Evolutionary conservation across 2,113 vertebrate species (phyloP), one percentile per base, ranked within the genome.

Genomic region (Psittacula cyanocephala): DNA sequence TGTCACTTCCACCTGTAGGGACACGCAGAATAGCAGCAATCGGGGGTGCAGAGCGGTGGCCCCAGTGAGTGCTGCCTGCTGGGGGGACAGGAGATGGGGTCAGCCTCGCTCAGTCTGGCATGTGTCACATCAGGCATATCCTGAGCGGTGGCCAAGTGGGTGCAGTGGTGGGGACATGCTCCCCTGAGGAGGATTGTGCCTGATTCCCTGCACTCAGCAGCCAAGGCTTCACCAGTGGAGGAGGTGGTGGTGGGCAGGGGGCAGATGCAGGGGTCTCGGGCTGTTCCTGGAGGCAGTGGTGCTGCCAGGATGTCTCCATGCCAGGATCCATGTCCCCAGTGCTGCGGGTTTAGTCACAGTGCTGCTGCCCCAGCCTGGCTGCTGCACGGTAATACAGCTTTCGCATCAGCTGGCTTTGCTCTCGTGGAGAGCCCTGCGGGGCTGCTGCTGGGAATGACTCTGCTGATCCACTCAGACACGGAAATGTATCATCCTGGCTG

Each of bases 281-380:
- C 52, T 17, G 17, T 9, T 89, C 28, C 68, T 50, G 79, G 53
- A 18, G 71, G 72, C 60, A 23, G 28, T 0, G 4, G 31, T 55
- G 57, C 85, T 84, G 84, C 53, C n/a, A 25, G 72, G 33, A 14
- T 55, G 15, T 20, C 22, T 27, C 46, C 19, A 20, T 7, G 52
- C 65, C 47, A 13, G 37, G n/a, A 41, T 46, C n/a, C 12, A 0
- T 10, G 86, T 55, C 70, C 87, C 87, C 9, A 13, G 37, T 31
- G 60, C 22, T 2, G 60, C 1, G 0, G 50, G 7, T 50, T 70
- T 55, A 69, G 69, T 72, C 53, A 50, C 86, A 46, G 86, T 52
- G 6, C 91, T 97, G 95, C 88, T 94, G 96, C 94, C 91, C 69
- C 94, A 63, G 72, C 88, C 91, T 93, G 97, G 85, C 86, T 91